A percentile compares a stretch with the other conserved stretches of the same genome.
Evolutionary conservation across 2,888 invertebrate genomes (phyloP).

Genomic region (Altica lythri): DNA sequence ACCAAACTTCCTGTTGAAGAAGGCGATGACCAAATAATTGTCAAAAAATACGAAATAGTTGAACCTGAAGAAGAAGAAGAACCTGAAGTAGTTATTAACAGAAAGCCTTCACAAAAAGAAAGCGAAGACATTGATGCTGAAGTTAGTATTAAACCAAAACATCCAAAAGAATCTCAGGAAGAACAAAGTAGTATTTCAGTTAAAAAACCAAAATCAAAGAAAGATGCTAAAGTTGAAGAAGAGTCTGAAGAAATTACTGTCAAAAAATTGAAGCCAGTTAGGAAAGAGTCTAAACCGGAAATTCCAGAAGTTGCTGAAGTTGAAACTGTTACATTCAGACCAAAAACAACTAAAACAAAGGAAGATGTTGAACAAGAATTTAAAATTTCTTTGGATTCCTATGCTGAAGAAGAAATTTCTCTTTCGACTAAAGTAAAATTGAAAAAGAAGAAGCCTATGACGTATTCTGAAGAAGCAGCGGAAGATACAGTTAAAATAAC

Average conservation of each 20-base stretch:
- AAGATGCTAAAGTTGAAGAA: slow-evolving; percentile 62
- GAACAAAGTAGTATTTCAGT: slow-evolving; percentile 43
- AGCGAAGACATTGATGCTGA: slow-evolving; percentile 37
- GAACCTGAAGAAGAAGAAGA: slow-evolving; percentile 25
- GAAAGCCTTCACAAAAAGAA: slow-evolving; percentile 32
- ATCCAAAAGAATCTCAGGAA: slow-evolving; percentile 40
- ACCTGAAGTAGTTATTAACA: slow-evolving; percentile 24
- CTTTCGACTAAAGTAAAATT: slow-evolving; percentile 83
- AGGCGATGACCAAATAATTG: slow-evolving; percentile 43
- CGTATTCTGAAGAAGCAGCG: slow-evolving; percentile 77
- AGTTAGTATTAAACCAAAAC: slow-evolving; percentile 37
- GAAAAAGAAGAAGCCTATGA: slow-evolving; percentile 73
- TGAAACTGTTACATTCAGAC: slow-evolving; percentile 80
- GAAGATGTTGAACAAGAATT: slow-evolving; percentile 91
- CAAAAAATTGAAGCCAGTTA: slow-evolving; percentile 72
- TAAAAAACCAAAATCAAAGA: slow-evolving; percentile 56
- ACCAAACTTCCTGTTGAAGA: slow-evolving; percentile 37
- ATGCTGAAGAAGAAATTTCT: slow-evolving; percentile 86
- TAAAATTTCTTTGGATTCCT: slow-evolving; percentile 81
- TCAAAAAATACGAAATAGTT: slow-evolving; percentile 35
- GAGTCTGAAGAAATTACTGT: slow-evolving; percentile 72
- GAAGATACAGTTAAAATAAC: slow-evolving; percentile 75
- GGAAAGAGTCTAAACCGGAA: slow-evolving; percentile 67
- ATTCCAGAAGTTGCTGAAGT: slow-evolving; percentile 75
- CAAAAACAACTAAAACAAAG: slow-evolving; percentile 75